These are phyloP conservation scores for Montipora capricornis DNA, from an alignment of 64 coral and sea anemone species.

Conservation along the genomic window DNA sequence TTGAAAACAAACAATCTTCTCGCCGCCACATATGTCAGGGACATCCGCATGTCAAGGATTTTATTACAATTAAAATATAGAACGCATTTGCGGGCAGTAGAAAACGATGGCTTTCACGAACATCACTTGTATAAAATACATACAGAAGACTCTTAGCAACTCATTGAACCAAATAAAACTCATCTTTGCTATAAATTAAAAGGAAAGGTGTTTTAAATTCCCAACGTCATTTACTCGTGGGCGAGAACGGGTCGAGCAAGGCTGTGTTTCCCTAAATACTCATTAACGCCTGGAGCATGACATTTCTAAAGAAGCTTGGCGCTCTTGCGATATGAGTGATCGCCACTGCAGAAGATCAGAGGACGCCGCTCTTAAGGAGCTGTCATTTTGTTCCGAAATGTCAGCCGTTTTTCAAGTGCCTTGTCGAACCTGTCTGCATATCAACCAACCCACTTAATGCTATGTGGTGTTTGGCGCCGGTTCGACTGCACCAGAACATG, in stretches of 20 bases:
- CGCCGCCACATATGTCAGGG: conserved; percentile 64
- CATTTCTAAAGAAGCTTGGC: conserved; percentile 48
- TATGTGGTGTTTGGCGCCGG: conserved; percentile 20
- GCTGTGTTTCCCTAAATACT: conserved; percentile 64
- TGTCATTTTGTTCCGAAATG: conserved; percentile 76
- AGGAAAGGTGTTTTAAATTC: neutral
- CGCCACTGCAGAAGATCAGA: conserved; percentile 54
- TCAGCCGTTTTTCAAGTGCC: conserved; percentile 75
- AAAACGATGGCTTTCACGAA: neutral
- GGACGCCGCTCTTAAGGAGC: conserved; percentile 57
- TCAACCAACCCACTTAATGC: conserved; percentile 46
- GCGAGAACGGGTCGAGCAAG: conserved; percentile 18
- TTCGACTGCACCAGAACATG: neutral
- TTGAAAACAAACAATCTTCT: conserved; percentile 81
- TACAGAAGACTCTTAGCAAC: conserved; percentile 3
- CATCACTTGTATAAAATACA: neutral
- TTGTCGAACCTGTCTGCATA: conserved; percentile 61
- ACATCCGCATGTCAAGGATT: conserved; percentile 72
- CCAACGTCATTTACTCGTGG: conserved; percentile 44
- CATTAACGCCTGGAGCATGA: conserved; percentile 69
- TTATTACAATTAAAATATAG: conserved; percentile 86
- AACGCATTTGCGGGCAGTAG: neutral
- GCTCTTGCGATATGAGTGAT: conserved; percentile 68
- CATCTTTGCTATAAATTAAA: neutral
- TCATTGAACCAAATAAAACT: conserved; percentile 1